Evolutionary conservation across 2,797 vertebrate species (phyloP), one percentile per base, ranked within the genome.

Genomic region (Enteromius viviparus): DNA sequence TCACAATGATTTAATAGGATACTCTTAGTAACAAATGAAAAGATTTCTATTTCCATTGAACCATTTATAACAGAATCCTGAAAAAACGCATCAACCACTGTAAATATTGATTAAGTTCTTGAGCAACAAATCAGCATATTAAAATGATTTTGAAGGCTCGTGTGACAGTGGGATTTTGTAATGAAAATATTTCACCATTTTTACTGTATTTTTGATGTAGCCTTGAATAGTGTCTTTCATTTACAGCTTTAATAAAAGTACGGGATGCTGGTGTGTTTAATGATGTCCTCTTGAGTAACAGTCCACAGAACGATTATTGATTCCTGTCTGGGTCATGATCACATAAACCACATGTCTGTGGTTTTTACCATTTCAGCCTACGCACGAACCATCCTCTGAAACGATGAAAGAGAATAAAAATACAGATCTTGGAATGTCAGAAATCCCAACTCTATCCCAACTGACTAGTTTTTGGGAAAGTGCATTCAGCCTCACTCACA

Each of bases 291-390:
- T 37, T 62, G 4, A 79, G 12, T 37, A 58, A 12, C n/a, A 8
- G 32, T 26, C 55, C 34, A 76, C 40, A 58, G 60, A 76, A 3
- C 82, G 88, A 92, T 89, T 86, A 88, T 53, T 66, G 82, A 89
- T 84, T 77, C 62, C 79, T 79, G 69, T 85, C 82, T 76, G 82
- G 82, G 78, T 75, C 69, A 85, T 42, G 11, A 60, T 60, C 26
- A 51, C 62, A 62, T 53, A 85, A 69, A 77, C 37, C 55, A 77
- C 47, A 53, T 0, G 26, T 42, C 60, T 78, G 76, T 11, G 8
- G 15, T n/a, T 15, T 37, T 53, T n/a, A 26, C 7, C 21, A 26
- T 58, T 58, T 37, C 17, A 76, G n/a, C 12, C 72, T 40, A 58
- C 72, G 66, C 32, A 77, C 42, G 64, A 78, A 62, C 62, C 34